Conservation (phyloP, 2,888 invertebrate genomes). For the Exephanes ischioxanthus region DNA sequence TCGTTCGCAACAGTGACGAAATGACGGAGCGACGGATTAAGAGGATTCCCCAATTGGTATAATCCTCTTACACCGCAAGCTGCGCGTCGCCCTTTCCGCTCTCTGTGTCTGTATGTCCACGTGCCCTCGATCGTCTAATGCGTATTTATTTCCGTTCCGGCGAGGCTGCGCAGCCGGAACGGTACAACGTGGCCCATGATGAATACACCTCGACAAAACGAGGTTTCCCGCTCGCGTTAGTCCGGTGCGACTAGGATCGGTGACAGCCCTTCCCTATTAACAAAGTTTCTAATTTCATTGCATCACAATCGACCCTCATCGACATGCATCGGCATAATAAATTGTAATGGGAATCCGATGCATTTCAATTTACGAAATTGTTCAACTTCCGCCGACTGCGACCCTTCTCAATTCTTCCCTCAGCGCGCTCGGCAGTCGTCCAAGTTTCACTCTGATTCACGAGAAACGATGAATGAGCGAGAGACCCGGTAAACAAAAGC, state of each 20-base stretch:
- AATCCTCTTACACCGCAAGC: slow-evolving; percentile 63
- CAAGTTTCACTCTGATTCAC: slow-evolving; percentile 49
- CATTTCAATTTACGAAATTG: slow-evolving; percentile 21
- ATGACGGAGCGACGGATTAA: slow-evolving; percentile 67
- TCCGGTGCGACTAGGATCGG: slow-evolving; percentile 2
- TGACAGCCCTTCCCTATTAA: not conserved
- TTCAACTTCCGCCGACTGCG: not conserved
- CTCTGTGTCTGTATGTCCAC: slow-evolving; percentile 60
- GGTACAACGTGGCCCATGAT: slow-evolving; percentile 23
- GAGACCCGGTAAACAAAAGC: slow-evolving; percentile 44
- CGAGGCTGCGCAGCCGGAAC: slow-evolving; percentile 14
- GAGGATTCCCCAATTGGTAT: slow-evolving; percentile 66
- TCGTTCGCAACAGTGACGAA: slow-evolving; percentile 47
- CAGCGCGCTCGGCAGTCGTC: slow-evolving; percentile 40
- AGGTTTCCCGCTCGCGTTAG: not conserved
- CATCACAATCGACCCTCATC: not conserved
- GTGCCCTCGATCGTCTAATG: slow-evolving; percentile 55
- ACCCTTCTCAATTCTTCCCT: not conserved
- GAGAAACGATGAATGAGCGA: slow-evolving; percentile 48
- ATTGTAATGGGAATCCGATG: not conserved
- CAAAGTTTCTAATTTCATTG: slow-evolving; percentile 10
- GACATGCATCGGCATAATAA: not conserved
- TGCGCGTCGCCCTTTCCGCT: not conserved
- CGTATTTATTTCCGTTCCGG: slow-evolving; percentile 64
- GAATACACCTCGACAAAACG: slow-evolving; percentile 16